phyloP scores from a whole-genome alignment of 2,888 invertebrate genomes.

The Erebia palarica region DNA sequence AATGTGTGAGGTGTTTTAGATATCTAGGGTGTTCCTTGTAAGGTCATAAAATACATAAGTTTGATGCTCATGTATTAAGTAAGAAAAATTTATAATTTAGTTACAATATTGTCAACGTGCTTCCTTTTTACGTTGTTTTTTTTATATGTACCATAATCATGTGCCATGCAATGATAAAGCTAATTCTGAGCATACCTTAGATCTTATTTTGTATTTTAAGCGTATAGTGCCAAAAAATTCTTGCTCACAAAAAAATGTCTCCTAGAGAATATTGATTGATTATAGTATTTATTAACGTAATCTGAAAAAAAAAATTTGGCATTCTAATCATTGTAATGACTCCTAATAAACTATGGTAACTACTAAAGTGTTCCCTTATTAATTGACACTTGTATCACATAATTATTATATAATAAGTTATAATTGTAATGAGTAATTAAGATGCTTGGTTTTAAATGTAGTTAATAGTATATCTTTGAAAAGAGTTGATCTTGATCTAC shows the following conservation, averaged over 20 bases:
- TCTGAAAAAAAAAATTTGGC: not conserved
- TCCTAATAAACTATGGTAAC: constrained; percentile 28
- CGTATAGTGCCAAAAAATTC: constrained; percentile 47
- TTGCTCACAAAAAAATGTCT: constrained; percentile 40
- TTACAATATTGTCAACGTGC: constrained; percentile 27
- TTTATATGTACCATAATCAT: constrained; percentile 25
- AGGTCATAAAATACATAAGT: constrained; percentile 12
- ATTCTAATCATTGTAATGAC: constrained; percentile 18
- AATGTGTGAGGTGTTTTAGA: constrained; percentile 30
- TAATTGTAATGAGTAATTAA: constrained; percentile 18
- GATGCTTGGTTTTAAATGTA: constrained; percentile 16
- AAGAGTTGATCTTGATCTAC: constrained; percentile 24
- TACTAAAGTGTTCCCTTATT: constrained; percentile 19
- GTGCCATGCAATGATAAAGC: constrained; percentile 37
- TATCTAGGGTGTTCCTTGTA: constrained; percentile 4
- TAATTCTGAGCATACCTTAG: constrained; percentile 23
- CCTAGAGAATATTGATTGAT: constrained; percentile 36
- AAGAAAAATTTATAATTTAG: constrained; percentile 12
- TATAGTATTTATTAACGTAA: constrained; percentile 23
- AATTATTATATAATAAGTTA: not conserved
- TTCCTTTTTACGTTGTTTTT: constrained; percentile 31
- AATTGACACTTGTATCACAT: constrained; percentile 15
- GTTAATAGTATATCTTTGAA: constrained; percentile 22
- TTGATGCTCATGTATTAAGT: constrained; percentile 35
- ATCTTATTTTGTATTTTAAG: constrained; percentile 36